Percentiles rank a stretch among this genome's conserved stretches.
These are phyloP conservation scores for Dryobotodes eremita DNA, from an alignment of 2,888 invertebrate genomes.

Conservation along the genomic window DNA sequence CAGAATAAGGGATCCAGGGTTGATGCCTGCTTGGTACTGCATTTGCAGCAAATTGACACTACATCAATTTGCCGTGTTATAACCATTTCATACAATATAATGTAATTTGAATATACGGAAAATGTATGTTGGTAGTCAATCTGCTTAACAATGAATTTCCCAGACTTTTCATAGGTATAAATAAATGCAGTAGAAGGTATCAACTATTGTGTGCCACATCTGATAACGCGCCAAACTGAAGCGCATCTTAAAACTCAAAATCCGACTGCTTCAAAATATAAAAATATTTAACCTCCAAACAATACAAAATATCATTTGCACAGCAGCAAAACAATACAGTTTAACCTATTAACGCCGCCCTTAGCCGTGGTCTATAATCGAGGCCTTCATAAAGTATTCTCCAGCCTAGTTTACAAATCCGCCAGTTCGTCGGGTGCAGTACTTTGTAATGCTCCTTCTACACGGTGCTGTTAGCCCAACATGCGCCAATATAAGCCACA, in stretches of 20 bases:
- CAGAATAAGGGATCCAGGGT: too few relatives aligned
- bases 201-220: neutral
- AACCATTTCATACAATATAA: too few relatives aligned
- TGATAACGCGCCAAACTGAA: neutral
- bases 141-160: neutral
- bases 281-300: slow-evolving; percentile 1
- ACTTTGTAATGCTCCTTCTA: neutral
- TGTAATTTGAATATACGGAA: neutral
- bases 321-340: neutral
- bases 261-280: neutral
- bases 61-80: neutral
- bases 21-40: too few relatives aligned
- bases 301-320: neutral
- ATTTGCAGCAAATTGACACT: too few relatives aligned
- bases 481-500: too few relatives aligned
- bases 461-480: too few relatives aligned
- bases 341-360: neutral
- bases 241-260: neutral
- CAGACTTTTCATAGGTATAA: neutral
- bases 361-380: slow-evolving; percentile 9
- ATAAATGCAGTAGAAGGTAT: neutral
- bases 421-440: slow-evolving; percentile 3
- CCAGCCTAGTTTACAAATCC: neutral
- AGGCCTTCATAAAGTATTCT: slow-evolving; percentile 21
- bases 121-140: neutral